Conservation (phyloP, 1,140 invertebrate genomes). For the Sinella curviseta region DNA sequence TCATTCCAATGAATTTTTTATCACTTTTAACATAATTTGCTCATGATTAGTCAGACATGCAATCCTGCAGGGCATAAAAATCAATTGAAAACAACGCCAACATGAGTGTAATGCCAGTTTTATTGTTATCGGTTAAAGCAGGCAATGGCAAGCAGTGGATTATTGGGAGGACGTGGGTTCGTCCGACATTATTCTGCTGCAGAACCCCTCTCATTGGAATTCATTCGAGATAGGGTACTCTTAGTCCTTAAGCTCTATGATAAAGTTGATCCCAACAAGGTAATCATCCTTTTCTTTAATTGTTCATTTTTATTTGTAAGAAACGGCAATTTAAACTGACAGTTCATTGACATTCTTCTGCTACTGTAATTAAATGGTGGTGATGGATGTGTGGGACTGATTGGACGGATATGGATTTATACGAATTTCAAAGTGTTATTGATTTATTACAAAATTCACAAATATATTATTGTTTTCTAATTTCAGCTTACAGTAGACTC, state of each 20-base stretch:
- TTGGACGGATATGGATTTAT: neutral
- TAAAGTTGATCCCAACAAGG: constrained; percentile 90
- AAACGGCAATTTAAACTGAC: neutral
- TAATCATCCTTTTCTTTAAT: constrained; percentile 57
- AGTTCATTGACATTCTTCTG: constrained; percentile 27
- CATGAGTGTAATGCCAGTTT: constrained; percentile 1
- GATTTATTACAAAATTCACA: neutral
- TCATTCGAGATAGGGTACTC: constrained; percentile 83
- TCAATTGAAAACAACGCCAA: too few species aligned
- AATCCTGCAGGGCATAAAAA: too few species aligned
- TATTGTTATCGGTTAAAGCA: neutral
- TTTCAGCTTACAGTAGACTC: constrained; percentile 83
- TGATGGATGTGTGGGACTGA: neutral
- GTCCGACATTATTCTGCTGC: constrained; percentile 68
- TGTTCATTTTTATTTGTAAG: neutral
- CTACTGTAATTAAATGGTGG: neutral
- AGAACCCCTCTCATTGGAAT: constrained; percentile 73
- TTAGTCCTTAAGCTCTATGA: constrained; percentile 94
- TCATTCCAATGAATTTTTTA: too few species aligned
- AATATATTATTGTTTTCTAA: constrained; percentile 48
- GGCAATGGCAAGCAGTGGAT: constrained; percentile 41
- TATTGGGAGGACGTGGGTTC: constrained; percentile 65
- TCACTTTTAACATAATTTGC: too few species aligned
- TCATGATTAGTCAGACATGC: too few species aligned
- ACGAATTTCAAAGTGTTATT: constrained; percentile 4